These are phyloP conservation scores for Holotrichia oblita DNA, from an alignment of 1,140 invertebrate genomes.

Conservation along the genomic window DNA sequence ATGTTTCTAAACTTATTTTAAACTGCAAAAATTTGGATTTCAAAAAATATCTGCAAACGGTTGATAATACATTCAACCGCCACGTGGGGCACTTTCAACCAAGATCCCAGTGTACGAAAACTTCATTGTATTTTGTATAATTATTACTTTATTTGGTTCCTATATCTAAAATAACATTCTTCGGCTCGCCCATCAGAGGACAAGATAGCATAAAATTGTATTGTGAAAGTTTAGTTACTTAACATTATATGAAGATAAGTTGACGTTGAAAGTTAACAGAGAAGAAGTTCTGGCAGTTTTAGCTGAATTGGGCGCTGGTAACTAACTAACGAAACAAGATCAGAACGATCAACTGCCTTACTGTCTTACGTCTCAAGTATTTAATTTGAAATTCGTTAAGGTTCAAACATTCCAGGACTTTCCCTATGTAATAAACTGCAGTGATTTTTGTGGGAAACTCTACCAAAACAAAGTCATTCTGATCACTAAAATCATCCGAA, in stretches of 20 bases:
- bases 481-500: not conserved
- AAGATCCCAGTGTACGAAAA: not conserved
- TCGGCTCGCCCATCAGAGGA: not conserved
- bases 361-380: no score
- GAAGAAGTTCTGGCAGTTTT: conserved; percentile 38
- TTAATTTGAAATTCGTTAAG: conserved; percentile 41
- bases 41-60: no score
- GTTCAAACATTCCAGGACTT: not conserved
- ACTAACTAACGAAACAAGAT: conserved; percentile 39
- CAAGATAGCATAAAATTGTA: not conserved
- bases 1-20: no score
- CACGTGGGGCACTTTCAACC: not conserved
- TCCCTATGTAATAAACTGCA: not conserved
- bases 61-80: no score
- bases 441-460: not conserved
- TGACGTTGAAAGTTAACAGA: conserved; percentile 25
- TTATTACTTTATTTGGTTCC: no score
- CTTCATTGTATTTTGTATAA: no score
- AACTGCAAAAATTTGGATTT: no score
- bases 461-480: conserved; percentile 50
- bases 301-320: conserved; percentile 36
- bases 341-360: not conserved
- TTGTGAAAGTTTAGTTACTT: conserved; percentile 30
- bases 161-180: no score
- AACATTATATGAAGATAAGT: conserved; percentile 41